Base-by-base conservation (phyloP, 2,888 invertebrate genomes). In the Ypsolopha scabrella region DNA sequence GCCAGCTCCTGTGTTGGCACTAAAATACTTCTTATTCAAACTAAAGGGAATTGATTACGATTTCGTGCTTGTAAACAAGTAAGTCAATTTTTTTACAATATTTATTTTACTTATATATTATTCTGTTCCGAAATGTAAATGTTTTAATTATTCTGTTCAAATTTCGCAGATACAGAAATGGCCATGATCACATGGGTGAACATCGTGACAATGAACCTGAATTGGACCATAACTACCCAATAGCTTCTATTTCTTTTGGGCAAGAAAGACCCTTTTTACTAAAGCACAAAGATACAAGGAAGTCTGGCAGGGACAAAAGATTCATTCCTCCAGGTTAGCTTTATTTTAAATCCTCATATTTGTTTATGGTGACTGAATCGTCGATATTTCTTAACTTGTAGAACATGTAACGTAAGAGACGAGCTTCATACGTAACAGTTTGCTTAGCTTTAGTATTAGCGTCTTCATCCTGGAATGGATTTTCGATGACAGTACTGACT, bases 391-490 rank as follows among this genome's bases (percentile, higher is more conserved):
- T 89, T 53, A 92, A 72, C 65, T 91, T 91, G 57, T 94, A 85
- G 57, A 97, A 89, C 65, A 97, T 88, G 61, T 93, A 91, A 68
- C 96, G 94, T 41, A 97, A 80, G 55, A 93, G 88, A 52, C 97
- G 87, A 0, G 97, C 93, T 83, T 98, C 97, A 64, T 94, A 97
- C 0, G 96, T 94, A 0, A 97, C 96, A 0, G 96, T 96, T 74
- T 96, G 95, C 67, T 94, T 94, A 6, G 95, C 95, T 61, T 90
- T 89, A 6, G 90, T 88, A 54, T 92, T 90, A 1, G 87, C 82
- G 54, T 90, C 90, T 60, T 90, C 90, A 57, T 91, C 88, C 67
- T 94, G 93, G 61, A 96, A 88, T 3, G 95, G 93, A 55, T 92
- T 92, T 65, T 96, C 96, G 48, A 94, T 91, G 8, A 94, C 88